Percentiles rank a stretch among this genome's conserved stretches.
These are phyloP conservation scores for Monopterus albus DNA, from an alignment of 2,113 vertebrate genomes.

Conservation along the genomic window DNA sequence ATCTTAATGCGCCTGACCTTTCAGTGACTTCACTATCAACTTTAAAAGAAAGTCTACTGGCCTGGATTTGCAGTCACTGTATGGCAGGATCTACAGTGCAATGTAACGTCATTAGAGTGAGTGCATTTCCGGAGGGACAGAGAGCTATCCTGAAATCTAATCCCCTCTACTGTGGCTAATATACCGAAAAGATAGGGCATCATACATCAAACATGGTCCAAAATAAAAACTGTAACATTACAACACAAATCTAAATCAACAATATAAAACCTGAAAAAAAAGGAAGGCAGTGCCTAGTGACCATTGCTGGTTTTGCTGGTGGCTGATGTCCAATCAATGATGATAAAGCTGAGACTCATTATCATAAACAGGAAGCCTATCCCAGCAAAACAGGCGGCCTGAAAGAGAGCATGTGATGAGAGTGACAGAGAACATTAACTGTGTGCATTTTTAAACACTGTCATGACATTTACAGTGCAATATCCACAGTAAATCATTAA, in stretches of 20 bases:
- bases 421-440: not conserved
- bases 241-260: slow-evolving; percentile 58
- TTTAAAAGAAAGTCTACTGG: slow-evolving; percentile 28
- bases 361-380: slow-evolving; percentile 95
- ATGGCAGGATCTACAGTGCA: slow-evolving; percentile 56
- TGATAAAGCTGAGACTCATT: slow-evolving; percentile 99
- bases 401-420: slow-evolving; percentile 18
- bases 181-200: slow-evolving; percentile 60
- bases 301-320: slow-evolving; percentile 84
- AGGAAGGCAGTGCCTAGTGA: slow-evolving; percentile 84
- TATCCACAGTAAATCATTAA: not conserved
- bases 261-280: slow-evolving; percentile 55
- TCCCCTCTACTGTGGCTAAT: slow-evolving; percentile 35
- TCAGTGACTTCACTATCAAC: slow-evolving; percentile 40
- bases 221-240: slow-evolving; percentile 66
- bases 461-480: slow-evolving; percentile 1
- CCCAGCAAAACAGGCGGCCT: slow-evolving; percentile 93
- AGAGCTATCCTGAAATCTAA: slow-evolving; percentile 24
- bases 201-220: slow-evolving; percentile 56
- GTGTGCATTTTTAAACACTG: too few species aligned
- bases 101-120: slow-evolving; percentile 20
- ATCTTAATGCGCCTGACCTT: slow-evolving; percentile 37
- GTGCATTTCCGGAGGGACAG: slow-evolving; percentile 9
- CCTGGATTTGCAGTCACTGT: slow-evolving; percentile 30
- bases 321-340: slow-evolving; percentile 93